phyloP scores from a whole-genome alignment of 2,888 invertebrate genomes.

The Labia minor region DNA sequence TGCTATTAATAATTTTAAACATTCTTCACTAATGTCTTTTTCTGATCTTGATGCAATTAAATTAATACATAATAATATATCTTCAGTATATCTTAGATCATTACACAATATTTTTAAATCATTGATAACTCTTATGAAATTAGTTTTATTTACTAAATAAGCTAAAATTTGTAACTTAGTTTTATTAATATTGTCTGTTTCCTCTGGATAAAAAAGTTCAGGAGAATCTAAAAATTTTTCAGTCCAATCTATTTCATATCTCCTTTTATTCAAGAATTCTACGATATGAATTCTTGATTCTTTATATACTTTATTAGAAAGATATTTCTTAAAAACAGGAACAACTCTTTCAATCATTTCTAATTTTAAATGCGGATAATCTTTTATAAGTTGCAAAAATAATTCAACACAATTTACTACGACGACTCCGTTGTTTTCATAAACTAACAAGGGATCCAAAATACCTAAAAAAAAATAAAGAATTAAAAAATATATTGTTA shows the following conservation, averaged over 20 bases:
- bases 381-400: constrained; percentile 23
- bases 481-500: not conserved
- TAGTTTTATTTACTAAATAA: not conserved
- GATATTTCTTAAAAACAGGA: constrained; percentile 21
- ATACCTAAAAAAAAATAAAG: constrained; percentile 20
- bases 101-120: not conserved
- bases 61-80: not conserved
- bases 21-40: not conserved
- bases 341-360: constrained; percentile 22
- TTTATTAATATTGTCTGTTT: not conserved
- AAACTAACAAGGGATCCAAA: constrained; percentile 25
- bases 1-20: not conserved
- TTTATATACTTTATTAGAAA: constrained; percentile 36
- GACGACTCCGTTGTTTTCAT: constrained; percentile 24
- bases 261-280: constrained; percentile 19
- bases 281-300: constrained; percentile 19
- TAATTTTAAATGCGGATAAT: constrained; percentile 22
- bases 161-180: not conserved
- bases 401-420: constrained; percentile 25
- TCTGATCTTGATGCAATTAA: not conserved
- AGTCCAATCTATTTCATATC: not conserved
- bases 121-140: not conserved
- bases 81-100: not conserved
- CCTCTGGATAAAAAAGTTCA: not conserved
- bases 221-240: not conserved